phyloP scores from a whole-genome alignment of 30 jellyfish, hydroid and myxozoan species.

The Pseudorhiza aurosa region DNA sequence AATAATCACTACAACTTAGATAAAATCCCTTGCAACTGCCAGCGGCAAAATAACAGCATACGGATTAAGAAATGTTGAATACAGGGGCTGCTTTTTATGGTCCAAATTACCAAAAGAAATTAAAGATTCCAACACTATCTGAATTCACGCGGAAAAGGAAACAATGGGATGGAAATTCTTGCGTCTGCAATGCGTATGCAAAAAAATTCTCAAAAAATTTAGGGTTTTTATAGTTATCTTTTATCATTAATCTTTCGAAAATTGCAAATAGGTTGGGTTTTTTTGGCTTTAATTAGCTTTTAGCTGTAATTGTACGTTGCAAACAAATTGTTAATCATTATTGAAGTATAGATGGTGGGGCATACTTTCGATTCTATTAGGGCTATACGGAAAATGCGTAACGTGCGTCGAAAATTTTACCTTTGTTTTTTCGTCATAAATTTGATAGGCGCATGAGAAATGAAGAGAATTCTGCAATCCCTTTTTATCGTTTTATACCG shows the following conservation, averaged over 20 bases:
- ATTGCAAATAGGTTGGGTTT: constrained; percentile 3
- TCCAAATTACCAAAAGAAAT: constrained; percentile 11
- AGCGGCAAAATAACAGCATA: neutral
- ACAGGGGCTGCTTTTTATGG: constrained; percentile 32
- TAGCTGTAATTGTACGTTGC: constrained; percentile 1
- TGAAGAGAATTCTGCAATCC: too few relatives aligned
- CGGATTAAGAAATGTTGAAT: constrained; percentile 1
- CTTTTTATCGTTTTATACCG: too few relatives aligned
- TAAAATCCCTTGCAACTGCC: constrained; percentile 1
- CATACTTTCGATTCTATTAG: too few relatives aligned
- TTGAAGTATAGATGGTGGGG: too few relatives aligned
- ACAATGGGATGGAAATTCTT: constrained; percentile 24
- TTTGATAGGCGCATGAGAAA: too few relatives aligned
- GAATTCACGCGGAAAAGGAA: constrained; percentile 16
- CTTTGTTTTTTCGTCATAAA: too few relatives aligned
- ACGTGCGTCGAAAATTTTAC: too few relatives aligned
- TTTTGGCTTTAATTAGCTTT: constrained; percentile 12
- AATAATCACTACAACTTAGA: neutral
- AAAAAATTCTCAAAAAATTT: neutral
- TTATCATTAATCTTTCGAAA: neutral
- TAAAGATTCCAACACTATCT: constrained; percentile 14
- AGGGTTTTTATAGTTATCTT: constrained; percentile 16
- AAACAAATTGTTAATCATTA: too few relatives aligned
- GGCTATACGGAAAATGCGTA: too few relatives aligned
- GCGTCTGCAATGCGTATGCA: constrained; percentile 27